Percentiles rank a stretch among this genome's conserved stretches.
These are phyloP conservation scores for Daboia siamensis DNA, from an alignment of 2,113 vertebrate genomes.

Conservation along the genomic window DNA sequence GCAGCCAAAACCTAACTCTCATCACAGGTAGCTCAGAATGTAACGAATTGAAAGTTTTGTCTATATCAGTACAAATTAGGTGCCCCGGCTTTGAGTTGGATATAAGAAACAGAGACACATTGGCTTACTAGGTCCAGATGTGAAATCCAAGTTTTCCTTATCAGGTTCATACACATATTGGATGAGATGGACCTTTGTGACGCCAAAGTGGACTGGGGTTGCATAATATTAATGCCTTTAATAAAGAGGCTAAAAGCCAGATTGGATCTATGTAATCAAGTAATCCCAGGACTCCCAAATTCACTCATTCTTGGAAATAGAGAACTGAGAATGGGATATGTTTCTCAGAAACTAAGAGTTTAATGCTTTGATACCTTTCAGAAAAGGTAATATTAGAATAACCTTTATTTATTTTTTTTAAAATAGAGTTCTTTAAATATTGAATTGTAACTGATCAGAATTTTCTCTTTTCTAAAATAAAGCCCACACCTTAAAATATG, in stretches of 20 bases:
- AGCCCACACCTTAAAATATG: slow-evolving; percentile 17
- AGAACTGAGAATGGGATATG: neutral
- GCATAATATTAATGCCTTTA: neutral
- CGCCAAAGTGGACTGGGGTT: neutral
- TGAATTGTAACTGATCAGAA: neutral
- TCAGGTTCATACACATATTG: neutral
- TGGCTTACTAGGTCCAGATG: neutral
- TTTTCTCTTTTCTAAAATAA: neutral
- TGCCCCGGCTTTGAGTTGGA: neutral
- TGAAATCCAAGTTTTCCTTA: neutral
- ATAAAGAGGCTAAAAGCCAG: neutral
- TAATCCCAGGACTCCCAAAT: neutral
- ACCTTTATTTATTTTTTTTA: neutral
- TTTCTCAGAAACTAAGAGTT: neutral
- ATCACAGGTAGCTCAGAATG: neutral
- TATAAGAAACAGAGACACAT: neutral
- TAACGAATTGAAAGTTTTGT: neutral
- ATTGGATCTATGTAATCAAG: neutral
- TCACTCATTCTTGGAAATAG: neutral
- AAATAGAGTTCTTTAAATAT: neutral
- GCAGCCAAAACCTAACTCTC: neutral
- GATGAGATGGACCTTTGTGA: neutral
- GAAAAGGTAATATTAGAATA: slow-evolving; percentile 22
- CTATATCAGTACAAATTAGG: neutral
- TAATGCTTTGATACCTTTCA: slow-evolving; percentile 1